phyloP scores from a whole-genome alignment of 2,888 invertebrate species.

The Mesorhabditis sp. region DNA sequence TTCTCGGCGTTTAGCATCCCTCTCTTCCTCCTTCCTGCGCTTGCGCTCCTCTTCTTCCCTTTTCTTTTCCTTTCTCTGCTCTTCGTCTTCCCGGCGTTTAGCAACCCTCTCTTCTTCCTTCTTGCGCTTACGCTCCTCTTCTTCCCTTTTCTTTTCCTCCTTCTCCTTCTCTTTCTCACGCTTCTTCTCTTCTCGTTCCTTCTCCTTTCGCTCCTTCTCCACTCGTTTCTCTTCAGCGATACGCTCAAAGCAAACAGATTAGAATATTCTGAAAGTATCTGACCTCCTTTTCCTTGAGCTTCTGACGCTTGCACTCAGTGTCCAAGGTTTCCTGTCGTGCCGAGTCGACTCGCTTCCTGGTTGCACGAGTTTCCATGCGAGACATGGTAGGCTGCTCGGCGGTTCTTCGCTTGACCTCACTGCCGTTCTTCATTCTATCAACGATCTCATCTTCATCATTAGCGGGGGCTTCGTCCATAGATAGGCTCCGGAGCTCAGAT shows the following conservation, averaged over 20 bases:
- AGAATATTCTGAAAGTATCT: too few relatives aligned
- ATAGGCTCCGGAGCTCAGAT: too few relatives aligned
- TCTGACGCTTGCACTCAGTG: constrained; percentile 20
- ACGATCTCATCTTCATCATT: too few relatives aligned
- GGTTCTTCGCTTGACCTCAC: too few relatives aligned
- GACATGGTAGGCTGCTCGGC: too few relatives aligned
- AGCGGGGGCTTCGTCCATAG: too few relatives aligned
- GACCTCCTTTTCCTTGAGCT: too few relatives aligned
- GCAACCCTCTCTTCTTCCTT: constrained; percentile 20
- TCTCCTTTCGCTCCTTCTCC: constrained; percentile 28
- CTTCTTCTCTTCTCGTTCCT: constrained; percentile 19
- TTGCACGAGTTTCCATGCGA: too few relatives aligned
- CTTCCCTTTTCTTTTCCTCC: constrained; percentile 25
- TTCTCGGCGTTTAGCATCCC: too few relatives aligned
- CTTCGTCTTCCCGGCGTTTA: constrained; percentile 18
- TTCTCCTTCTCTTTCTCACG: constrained; percentile 15
- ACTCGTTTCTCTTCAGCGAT: constrained; percentile 28
- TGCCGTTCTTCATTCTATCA: too few relatives aligned
- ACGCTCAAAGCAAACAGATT: constrained; percentile 12
- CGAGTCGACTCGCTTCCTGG: too few relatives aligned
- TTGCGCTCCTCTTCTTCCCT: constrained; percentile 23
- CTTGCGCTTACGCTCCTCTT: constrained; percentile 26
- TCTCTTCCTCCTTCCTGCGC: constrained; percentile 8
- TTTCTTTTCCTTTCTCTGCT: constrained; percentile 27
- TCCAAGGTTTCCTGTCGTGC: not conserved